These are phyloP conservation scores for Diarsia mendica DNA, from an alignment of 2,888 invertebrate species.

Conservation along the genomic window DNA sequence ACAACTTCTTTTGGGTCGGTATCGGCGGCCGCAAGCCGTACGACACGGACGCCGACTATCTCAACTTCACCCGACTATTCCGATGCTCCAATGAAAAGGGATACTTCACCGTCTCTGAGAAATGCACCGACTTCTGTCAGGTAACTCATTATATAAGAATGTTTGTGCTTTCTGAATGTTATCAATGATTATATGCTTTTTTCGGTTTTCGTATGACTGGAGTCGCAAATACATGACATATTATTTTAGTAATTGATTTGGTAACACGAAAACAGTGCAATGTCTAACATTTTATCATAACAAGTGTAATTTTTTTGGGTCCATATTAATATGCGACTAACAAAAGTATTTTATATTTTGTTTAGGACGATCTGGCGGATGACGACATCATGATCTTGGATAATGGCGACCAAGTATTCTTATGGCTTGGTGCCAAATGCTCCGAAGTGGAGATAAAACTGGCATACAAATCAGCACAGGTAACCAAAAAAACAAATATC, in stretches of 20 bases:
- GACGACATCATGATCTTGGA: slow-evolving; percentile 99
- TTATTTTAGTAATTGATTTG: not conserved
- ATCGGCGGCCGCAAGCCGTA: slow-evolving; percentile 97
- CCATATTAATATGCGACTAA: not conserved
- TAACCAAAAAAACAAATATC: slow-evolving; percentile 75
- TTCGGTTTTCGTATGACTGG: not conserved
- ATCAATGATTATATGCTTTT: not conserved
- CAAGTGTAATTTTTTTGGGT: not conserved
- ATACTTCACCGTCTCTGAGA: slow-evolving; percentile 99
- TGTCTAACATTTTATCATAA: not conserved
- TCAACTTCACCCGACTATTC: slow-evolving; percentile 98
- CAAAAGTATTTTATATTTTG: not conserved
- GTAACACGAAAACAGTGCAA: not conserved
- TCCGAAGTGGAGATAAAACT: slow-evolving; percentile 99
- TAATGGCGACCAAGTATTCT: slow-evolving; percentile 98
- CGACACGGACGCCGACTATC: slow-evolving; percentile 96
- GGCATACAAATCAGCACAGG: slow-evolving; percentile 99
- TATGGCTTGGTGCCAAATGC: slow-evolving; percentile 99
- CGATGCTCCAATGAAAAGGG: slow-evolving; percentile 99
- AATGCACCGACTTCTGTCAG: slow-evolving; percentile 99
- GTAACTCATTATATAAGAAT: slow-evolving; percentile 80
- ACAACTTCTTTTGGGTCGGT: slow-evolving; percentile 99
- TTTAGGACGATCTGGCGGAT: slow-evolving; percentile 98
- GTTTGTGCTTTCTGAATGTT: not conserved
- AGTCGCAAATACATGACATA: not conserved